Base-by-base conservation (phyloP, 2,797 vertebrate species). In the Poecilia velifera region DNA sequence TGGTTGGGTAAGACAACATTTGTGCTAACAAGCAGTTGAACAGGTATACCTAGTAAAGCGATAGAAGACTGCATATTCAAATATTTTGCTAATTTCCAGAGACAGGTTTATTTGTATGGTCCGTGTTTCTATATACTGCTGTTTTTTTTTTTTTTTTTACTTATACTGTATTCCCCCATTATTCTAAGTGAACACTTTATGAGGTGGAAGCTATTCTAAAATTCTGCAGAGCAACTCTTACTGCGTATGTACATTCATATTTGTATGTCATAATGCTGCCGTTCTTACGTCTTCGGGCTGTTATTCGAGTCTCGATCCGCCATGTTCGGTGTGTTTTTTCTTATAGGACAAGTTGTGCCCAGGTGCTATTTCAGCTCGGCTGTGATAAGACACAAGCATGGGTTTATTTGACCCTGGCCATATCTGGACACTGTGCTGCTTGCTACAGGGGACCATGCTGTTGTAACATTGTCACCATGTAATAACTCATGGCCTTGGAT, bases 381-480 rank as follows among this genome's bases (percentile, higher is more conserved):
- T 83, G 81, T 41, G 82, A 86, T 76, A 84, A 83, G 79, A 82
- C 80, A 80, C 79, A 55, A 79, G 80, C 80, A 76, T 82, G 59
- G 77, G 82, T 90, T 88, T 84, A 83, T 77, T 84, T 91, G 90
- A 93, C 87, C 84, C 86, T 4, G 74, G 78, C 83, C 77, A 86
- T 89, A 86, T 88, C 84, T 74, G 87, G 85, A 88, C 2, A 10
- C 76, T 18, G 66, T n/a, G 39, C 78, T 77, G 84, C 77, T 80
- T 74, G 84, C 74, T 80, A 64, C 78, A 72, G 76, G 25, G 64
- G 75, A 28, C 78, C 5, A 36, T 74, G 70, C 82, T 85, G 88
- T 84, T 87, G 78, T 88, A 86, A 92, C 82, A 80, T 76, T 94
- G 92, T 91, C 92, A 87, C 79, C 86, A 84, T 31, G 57, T 82